These are phyloP conservation scores for Dasysyrphus albostriatus DNA, from an alignment of 2,888 invertebrate species.

Conservation along the genomic window DNA sequence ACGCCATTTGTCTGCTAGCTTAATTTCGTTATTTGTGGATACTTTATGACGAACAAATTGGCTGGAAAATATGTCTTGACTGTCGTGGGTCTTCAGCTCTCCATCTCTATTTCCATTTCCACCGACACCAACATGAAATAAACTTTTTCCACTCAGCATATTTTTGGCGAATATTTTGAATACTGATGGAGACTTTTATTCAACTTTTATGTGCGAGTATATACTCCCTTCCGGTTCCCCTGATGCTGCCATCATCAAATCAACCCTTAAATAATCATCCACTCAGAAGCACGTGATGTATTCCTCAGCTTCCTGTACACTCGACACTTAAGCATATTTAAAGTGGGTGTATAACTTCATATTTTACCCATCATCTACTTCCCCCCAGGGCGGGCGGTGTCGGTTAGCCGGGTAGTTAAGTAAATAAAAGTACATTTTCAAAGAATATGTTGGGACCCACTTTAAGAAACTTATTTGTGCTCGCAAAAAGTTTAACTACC, in stretches of 20 bases:
- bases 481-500: constrained; percentile 68
- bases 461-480: constrained; percentile 68
- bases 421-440: constrained; percentile 61
- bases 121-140: neutral
- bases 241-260: constrained; percentile 41
- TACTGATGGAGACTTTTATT: constrained; percentile 61
- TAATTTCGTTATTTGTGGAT: constrained; percentile 76
- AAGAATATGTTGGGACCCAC: constrained; percentile 66
- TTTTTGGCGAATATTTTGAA: constrained; percentile 61
- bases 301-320: constrained; percentile 66
- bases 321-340: constrained; percentile 59
- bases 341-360: constrained; percentile 59
- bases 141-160: constrained; percentile 55
- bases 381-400: neutral
- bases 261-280: constrained; percentile 74
- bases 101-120: neutral
- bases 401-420: constrained; percentile 36
- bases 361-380: constrained; percentile 37
- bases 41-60: constrained; percentile 76
- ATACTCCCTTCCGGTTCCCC: neutral
- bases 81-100: constrained; percentile 36
- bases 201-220: constrained; percentile 65
- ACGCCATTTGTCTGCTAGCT: constrained; percentile 71
- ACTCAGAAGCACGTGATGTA: constrained; percentile 72
- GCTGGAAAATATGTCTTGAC: constrained; percentile 74